Conservation (phyloP, 1,140 invertebrate genomes). For the Neotoxoptera formosana region DNA sequence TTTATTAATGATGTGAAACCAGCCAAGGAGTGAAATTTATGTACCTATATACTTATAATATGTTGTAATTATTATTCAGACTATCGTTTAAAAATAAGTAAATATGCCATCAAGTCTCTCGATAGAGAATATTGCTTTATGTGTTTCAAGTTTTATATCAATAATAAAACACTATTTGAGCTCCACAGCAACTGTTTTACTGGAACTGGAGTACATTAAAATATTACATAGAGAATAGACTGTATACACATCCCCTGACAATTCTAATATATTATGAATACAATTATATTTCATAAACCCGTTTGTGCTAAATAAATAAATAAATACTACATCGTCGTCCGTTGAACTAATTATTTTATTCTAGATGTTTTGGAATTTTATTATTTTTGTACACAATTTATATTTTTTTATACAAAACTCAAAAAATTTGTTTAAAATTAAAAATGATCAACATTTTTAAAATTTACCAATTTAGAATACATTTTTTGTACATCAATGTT, state of each 20-base stretch:
- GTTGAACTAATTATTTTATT: neutral
- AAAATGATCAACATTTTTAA: neutral
- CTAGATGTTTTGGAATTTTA: neutral
- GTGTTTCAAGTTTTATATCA: neutral
- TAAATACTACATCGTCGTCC: no score
- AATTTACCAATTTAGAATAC: neutral
- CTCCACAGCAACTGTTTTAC: neutral
- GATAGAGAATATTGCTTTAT: neutral
- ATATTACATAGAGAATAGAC: neutral
- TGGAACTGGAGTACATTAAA: neutral
- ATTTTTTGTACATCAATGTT: neutral
- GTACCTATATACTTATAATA: neutral
- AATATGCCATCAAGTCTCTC: neutral
- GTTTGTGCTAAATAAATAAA: no score
- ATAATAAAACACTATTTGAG: neutral
- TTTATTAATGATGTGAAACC: neutral
- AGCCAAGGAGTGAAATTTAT: neutral
- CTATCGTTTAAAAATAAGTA: neutral
- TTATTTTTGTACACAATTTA: neutral
- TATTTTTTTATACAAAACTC: neutral
- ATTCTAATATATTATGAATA: neutral
- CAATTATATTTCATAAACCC: no score
- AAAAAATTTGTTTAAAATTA: neutral
- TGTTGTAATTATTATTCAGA: neutral
- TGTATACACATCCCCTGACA: neutral